phyloP scores from a whole-genome alignment of 2,888 invertebrate genomes.

The Metopia argyrocephala region DNA sequence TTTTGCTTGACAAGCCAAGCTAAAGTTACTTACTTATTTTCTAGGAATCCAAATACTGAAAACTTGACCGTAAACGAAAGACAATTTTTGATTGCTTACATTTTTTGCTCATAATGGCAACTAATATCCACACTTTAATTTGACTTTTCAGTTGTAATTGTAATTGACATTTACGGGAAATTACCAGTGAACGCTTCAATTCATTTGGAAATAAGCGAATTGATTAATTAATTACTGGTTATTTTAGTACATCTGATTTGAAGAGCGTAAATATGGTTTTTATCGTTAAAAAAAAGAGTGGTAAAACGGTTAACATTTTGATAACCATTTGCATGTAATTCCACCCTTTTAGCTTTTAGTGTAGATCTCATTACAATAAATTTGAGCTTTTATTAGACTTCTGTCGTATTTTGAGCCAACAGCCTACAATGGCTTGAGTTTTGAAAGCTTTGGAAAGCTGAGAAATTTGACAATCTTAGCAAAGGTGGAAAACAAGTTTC shows the following conservation, averaged over 20 bases:
- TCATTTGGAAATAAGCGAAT: constrained; percentile 53
- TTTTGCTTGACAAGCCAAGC: no score
- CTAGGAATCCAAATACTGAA: neutral
- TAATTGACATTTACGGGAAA: constrained; percentile 55
- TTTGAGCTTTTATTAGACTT: no score
- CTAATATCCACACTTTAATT: constrained; percentile 48
- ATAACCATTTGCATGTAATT: no score
- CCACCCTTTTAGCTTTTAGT: no score
- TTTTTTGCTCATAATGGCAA: constrained; percentile 30
- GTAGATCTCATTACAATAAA: no score
- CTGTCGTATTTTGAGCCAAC: no score
- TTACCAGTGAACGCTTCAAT: constrained; percentile 38
- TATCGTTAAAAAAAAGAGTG: neutral
- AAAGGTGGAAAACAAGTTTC: no score
- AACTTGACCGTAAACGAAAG: neutral
- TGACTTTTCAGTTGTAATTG: constrained; percentile 37
- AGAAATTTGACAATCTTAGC: no score
- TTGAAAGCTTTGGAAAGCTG: no score
- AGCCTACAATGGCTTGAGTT: no score
- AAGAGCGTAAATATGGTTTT: neutral
- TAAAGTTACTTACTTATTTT: no score
- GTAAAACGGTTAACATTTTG: no score
- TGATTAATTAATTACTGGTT: constrained; percentile 58
- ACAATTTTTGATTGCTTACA: constrained; percentile 39
- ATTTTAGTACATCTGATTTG: constrained; percentile 33